Evolutionary conservation across 2,113 vertebrate species (phyloP), one percentile per base, ranked within the genome.

Genomic region (Emydura subglobosa): DNA sequence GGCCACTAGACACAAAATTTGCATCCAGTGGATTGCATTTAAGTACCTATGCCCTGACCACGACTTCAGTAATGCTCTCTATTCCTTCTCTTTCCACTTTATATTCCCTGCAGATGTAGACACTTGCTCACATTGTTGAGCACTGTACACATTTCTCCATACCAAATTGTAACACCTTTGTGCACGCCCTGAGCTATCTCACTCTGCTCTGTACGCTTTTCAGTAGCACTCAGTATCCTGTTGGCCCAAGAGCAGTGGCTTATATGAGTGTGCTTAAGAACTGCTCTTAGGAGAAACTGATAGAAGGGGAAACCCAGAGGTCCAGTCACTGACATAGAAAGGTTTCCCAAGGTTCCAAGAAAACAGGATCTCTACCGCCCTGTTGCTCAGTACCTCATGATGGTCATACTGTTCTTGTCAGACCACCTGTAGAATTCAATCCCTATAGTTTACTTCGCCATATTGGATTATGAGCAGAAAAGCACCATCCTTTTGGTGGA

Each of bases 391-490:
- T 61, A 79, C 29, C 39, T 81, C 22, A 61, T 91, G 92, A 49
- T 85, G 93, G 91, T 90, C 29, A 42, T 19, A 0, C 0, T 82
- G 59, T 29, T 76, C 54, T 89, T 94, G 54, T 31, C 86, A 94
- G 94, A 92, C 3, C 10, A 84, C 42, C 82, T 84, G 42, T 27
- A 94, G n/a, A 19, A 88, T 4, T 84, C 85, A 17, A 2, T 80
- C 44, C 47, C n/a, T 65, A 87, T 29, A 78, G 83, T 29, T 92
- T 85, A 50, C 27, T 95, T 94, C 79, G 82, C 27, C 31, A 89
- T 86, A 87, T 86, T n/a, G 84, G 49, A 76, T 13, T 72, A 42
- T 59, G 81, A 93, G 27, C 27, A 89, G 53, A 82, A 92, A 91
- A 94, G 55, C 59, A 50, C n/a, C 44, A 83, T 74, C 31, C 55